Evolutionary conservation across 2,888 invertebrate genomes (phyloP).

Genomic region (Pterobdella sp.): DNA sequence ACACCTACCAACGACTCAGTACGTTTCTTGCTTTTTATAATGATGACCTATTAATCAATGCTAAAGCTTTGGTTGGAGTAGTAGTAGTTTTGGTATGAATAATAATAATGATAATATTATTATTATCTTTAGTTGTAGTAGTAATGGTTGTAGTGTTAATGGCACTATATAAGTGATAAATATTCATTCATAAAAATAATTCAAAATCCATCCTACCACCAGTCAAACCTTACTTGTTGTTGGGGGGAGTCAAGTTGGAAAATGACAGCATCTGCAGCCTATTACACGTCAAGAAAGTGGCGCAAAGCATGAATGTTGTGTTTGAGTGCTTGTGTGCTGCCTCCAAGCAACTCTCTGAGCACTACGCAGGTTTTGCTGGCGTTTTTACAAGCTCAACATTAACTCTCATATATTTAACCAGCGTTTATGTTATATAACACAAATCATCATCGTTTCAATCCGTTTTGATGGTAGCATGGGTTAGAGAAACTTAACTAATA

Average conservation of each 20-base stretch:
- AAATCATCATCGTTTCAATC: too few species aligned
- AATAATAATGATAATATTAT: too few species aligned
- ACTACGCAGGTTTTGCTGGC: neutral
- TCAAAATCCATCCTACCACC: too few species aligned
- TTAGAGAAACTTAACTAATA: too few species aligned
- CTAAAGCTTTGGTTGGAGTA: neutral
- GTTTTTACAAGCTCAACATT: neutral
- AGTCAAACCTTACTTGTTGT: slow-evolving; percentile 6
- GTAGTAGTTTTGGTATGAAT: neutral
- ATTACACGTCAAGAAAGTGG: neutral
- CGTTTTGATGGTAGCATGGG: too few species aligned
- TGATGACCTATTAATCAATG: neutral
- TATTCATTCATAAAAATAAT: too few species aligned
- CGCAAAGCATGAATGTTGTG: neutral
- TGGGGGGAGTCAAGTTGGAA: slow-evolving; percentile 10
- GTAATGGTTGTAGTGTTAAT: too few species aligned
- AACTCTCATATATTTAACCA: too few species aligned
- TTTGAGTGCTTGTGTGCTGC: neutral
- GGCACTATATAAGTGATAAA: too few species aligned
- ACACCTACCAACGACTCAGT: neutral
- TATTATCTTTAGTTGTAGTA: neutral
- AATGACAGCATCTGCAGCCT: slow-evolving; percentile 5
- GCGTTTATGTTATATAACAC: too few species aligned
- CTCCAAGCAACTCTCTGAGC: neutral
- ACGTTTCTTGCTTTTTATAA: neutral